Conservation (phyloP, 92 coral and sea anemone species). For the Scolanthus callimorphus region DNA sequence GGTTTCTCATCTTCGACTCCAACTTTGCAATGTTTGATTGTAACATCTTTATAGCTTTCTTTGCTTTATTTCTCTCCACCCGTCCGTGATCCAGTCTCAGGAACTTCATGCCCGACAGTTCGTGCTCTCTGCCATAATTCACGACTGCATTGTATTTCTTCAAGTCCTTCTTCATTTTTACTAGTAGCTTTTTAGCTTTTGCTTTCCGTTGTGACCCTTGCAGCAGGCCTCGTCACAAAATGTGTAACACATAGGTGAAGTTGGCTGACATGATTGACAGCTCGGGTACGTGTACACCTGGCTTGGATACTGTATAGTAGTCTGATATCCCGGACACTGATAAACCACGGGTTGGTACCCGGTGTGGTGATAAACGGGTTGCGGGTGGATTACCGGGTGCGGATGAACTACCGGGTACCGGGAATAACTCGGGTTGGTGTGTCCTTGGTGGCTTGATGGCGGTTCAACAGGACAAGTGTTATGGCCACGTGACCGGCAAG, state of each 20-base stretch:
- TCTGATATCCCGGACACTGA: conserved; percentile 13
- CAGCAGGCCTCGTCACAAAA: conserved; percentile 35
- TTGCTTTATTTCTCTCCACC: conserved; percentile 4
- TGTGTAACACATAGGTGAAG: conserved; percentile 17
- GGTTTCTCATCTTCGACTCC: conserved; percentile 10
- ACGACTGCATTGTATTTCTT: conserved; percentile 5
- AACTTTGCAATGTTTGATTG: conserved; percentile 16
- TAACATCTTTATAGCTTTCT: conserved; percentile 7
- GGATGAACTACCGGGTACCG: conserved; percentile 10
- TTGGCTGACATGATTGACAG: conserved; percentile 10
- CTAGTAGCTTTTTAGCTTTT: conserved; percentile 1
- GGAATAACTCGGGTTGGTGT: conserved; percentile 1
- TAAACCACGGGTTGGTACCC: conserved; percentile 14
- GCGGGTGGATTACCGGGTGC: conserved; percentile 14
- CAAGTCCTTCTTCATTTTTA: conserved; percentile 3
- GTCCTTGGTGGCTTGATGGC: conserved; percentile 1
- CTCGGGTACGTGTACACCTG: conserved; percentile 1
- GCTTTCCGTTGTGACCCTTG: conserved; percentile 1
- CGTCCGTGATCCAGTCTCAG: conserved; percentile 1
- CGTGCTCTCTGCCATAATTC: not conserved
- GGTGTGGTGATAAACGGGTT: conserved; percentile 8
- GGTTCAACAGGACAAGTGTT: conserved; percentile 9
- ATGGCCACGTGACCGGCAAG: conserved; percentile 10
- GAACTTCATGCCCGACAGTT: not conserved
- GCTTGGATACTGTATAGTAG: conserved; percentile 18